Evolutionary conservation across 92 coral and sea anemone species (phyloP), one percentile per base, ranked within the genome.

Genomic region (Porites rus): DNA sequence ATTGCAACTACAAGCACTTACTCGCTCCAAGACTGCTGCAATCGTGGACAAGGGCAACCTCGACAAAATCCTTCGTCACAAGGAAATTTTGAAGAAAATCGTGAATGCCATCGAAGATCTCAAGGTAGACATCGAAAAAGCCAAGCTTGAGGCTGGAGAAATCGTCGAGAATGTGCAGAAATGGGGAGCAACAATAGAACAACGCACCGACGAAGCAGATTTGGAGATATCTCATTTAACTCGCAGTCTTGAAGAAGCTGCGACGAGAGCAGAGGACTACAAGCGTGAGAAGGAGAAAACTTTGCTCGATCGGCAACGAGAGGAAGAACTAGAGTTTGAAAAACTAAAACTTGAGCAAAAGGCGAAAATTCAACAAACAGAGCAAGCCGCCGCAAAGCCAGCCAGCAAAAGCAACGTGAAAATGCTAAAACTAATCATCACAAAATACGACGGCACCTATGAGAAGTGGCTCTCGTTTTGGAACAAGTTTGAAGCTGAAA

Each of bases 401-500:
- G 56, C 76, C n/a, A 76, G 69, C 38, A 73, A 74, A 25, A 51
- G 88, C 52, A 74, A 79, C 19, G 88, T 87, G 21, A 90, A 86
- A 73, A 65, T 84, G 90, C 84, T 84, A 51, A 88, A 83, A 65
- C 78, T 88, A 22, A 75, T 81, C 4, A 72, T 88, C 13, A 64
- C 91, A 7, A 75, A 83, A 22, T 88, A 79, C 58, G 83, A 83
- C 69, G 91, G 89, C 60, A 80, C 79, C 11, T 71, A 59, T 5
- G 91, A 73, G 50, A 88, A 74, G 18, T 88, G 89, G 91, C 89
- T 88, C 51, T 82, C 88, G 12, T 88, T 88, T 67, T 88, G 91
- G 91, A 88, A 88, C 51, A 83, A 81, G 62, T 88, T 83, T 50
- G 75, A 81, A 46, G 91, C 91, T 11, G 91, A 88, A 71, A 75